Evolutionary conservation across 2,888 invertebrate genomes (phyloP), one percentile per base, ranked within the genome.

Genomic region (Coenonympha glycerion): DNA sequence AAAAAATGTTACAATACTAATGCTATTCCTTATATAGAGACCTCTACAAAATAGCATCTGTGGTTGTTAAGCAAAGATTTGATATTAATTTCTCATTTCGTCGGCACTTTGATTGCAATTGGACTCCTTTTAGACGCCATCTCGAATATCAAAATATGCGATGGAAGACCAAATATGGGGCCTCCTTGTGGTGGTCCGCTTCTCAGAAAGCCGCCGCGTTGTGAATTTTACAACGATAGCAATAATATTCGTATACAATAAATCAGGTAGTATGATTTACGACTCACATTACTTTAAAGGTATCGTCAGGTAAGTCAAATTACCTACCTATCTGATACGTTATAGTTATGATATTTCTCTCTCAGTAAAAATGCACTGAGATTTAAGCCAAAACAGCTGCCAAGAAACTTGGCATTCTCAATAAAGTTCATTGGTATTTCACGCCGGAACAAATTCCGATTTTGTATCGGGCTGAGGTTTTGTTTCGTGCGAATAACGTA

Each of bases 101-200:
- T n/a, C 37, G 36, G 21, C 30, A 21, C 42, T 40, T 48, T 42
- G 45, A 45, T 53, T 49, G 49, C 64, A 73, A 72, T 59, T 53
- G 62, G 65, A 71, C 63, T 58, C 64, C 48, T 56, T 57, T 56
- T 55, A 67, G 60, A 65, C 61, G 64, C 64, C 65, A 62, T 65
- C 67, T 76, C 73, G 60, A 60, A 67, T 75, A 66, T 63, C 76
- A 66, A 64, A 66, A 64, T 68, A 60, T 60, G 62, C 59, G 62
- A 55, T 36, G 49, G 54, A 55, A 56, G 53, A 53, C 67, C 64
- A 60, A 69, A 71, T 71, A 68, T 71, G 68, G 66, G 6, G 8
- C 31, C 31, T 28, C 49, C 47, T 45, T 42, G 51, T 22, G 57
- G 56, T 53, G 57, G 55, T 58, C 55, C 34, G 31, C 47, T 55